Base-by-base conservation (phyloP, 2,113 vertebrate species). In the Protobothrops mucrosquamatus region DNA sequence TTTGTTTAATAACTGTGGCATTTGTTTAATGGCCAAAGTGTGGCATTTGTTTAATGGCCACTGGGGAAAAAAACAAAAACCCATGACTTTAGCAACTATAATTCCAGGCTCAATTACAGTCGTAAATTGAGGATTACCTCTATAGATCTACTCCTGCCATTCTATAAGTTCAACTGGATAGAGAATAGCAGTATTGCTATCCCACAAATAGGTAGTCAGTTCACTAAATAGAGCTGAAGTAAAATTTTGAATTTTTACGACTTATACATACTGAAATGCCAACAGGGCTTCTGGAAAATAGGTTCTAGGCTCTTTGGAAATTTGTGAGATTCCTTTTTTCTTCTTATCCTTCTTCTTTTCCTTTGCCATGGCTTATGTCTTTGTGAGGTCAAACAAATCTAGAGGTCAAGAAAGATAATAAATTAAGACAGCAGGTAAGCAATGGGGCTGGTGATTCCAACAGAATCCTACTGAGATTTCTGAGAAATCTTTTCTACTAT, bases 251-350 rank as follows among this genome's bases (percentile, higher is more conserved):
- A 91, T 43, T 69, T 57, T 12, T 54, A 23, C 7, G 6, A 69
- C 3, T 20, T 55, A 93, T 93, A 97, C 98, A 89, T 97, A 98
- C 98, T 97, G 95, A 95, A 97, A 98, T 89, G 97, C 97, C 29
- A 98, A 90, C 81, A 98, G 91, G 26, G 95, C 90, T 96, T 98
- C 97, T 11, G 93, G 97, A 46, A 94, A 87, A 90, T 91, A 94
- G 46, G 93, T 0, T 69, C 96, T 97, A 88, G 86, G 85, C 14
- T 97, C 97, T 94, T 92, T 91, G 46, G 87, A 3, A 1, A 85
- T 95, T 6, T 89, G 88, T 1, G 54, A 61, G 4, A 69, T 9
- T 2, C 48, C 29, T 22, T 92, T 89, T 11, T 92, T 93, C 24
- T 89, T 92, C 8, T 69, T 39, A 86, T 92, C 87, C 69, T 92